phyloP scores from a whole-genome alignment of 2,113 vertebrate genomes.

The Gymnogyps californianus region DNA sequence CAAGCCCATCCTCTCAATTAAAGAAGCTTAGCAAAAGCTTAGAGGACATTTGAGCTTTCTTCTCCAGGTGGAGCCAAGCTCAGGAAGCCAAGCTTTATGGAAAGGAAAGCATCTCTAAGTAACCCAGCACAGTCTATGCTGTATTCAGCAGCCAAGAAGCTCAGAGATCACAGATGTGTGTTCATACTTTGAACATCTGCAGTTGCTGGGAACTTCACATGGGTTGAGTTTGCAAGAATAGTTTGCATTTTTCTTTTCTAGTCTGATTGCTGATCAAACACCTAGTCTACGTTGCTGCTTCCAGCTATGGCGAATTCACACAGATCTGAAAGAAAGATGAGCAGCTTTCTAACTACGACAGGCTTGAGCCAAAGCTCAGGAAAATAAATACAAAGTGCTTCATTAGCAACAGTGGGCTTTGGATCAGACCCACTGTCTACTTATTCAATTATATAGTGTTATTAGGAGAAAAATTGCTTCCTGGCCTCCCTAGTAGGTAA shows the following conservation, averaged over 20 bases:
- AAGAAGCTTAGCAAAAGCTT: background rate
- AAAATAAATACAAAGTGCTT: background rate
- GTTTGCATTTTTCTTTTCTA: background rate
- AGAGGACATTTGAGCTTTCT: background rate
- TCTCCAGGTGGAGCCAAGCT: background rate
- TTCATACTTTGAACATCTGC: background rate
- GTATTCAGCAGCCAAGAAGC: background rate
- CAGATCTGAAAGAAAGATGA: background rate
- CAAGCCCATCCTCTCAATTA: background rate
- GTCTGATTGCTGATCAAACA: background rate
- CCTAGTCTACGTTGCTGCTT: background rate
- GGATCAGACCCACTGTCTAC: background rate
- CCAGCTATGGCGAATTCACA: background rate
- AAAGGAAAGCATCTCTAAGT: background rate
- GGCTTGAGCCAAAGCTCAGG: background rate
- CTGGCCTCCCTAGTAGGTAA: background rate
- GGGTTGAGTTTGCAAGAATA: background rate
- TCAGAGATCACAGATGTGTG: background rate
- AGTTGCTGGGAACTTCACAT: background rate
- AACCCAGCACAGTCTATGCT: background rate
- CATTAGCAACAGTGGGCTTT: background rate
- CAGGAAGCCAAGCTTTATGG: background rate
- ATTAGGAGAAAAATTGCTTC: slow-evolving; percentile 12
- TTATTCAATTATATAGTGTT: background rate
- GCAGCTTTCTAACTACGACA: background rate